Base-by-base conservation (phyloP, 1,140 invertebrate species). In the Drosophila triauraria region DNA sequence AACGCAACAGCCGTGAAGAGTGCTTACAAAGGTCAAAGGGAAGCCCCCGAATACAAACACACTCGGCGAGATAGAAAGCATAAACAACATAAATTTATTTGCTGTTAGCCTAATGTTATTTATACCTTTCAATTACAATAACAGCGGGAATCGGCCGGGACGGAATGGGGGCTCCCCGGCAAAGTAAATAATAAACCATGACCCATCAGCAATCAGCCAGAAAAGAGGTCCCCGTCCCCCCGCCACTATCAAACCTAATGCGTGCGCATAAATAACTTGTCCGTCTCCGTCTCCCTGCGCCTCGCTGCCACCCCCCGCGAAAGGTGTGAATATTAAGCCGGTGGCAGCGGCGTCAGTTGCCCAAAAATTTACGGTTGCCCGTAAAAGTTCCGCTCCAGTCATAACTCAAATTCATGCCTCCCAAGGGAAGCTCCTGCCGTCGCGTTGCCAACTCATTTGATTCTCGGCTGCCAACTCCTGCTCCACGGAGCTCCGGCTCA, bases 321-420 rank as follows among this genome's bases (percentile, higher is more conserved):
- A 90, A 90, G 85, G 85, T 90, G 85, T 90, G 85, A 90, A 90
- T 90, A 90, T 90, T 90, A 90, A 85, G 81, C 72, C 85, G 53
- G 59, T 70, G 40, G 51, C 65, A 40, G 71, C 44, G 74, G 71
- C 44, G 74, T 23, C 50, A 51, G 64, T 23, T 65, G 48, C 64
- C 71, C 78, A 88, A 83, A 88, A 90, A 90, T 90, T 90, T 90
- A 90, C 85, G 85, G 81, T 74, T 70, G 70, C 70, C 85, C 74
- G 85, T 90, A 91, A 91, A 91, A 82, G 71, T 91, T 80, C 30
- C 71, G 86, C 83, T 78, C 72, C 86, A 76, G 69, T 82, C 86
- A 90, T 90, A 90, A 90, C 81, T 90, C 86, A 90, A 90, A 90
- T 90, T 90, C 85, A 90, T 90, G 86, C 78, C 86, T 90, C 85